These are phyloP conservation scores for Brachyptera risi DNA, from an alignment of 2,888 invertebrate species.

Conservation along the genomic window DNA sequence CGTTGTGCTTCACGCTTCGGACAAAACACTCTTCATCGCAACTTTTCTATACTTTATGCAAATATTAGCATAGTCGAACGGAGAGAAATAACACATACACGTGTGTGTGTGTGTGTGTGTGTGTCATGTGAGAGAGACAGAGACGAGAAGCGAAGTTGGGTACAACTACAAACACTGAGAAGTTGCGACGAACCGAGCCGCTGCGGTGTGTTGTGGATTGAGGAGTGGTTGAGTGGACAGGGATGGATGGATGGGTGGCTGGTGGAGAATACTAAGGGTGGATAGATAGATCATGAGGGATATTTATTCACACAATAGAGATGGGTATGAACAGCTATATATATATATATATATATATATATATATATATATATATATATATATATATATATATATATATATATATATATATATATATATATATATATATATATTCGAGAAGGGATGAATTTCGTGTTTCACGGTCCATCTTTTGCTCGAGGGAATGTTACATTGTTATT, in stretches of 20 bases:
- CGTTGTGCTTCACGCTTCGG: neutral
- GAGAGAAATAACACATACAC: neutral
- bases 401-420: too few relatives aligned
- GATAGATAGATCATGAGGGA: neutral
- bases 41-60: conserved; percentile 4
- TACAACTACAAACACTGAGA: too few relatives aligned
- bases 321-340: too few relatives aligned
- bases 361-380: too few relatives aligned
- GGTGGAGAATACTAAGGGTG: too few relatives aligned
- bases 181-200: neutral
- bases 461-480: neutral
- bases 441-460: conserved; percentile 1
- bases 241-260: neutral
- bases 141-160: too few relatives aligned
- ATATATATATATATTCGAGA: too few relatives aligned
- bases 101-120: neutral
- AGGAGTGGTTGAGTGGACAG: neutral
- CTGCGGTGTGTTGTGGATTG: neutral
- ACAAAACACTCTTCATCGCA: neutral
- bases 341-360: too few relatives aligned
- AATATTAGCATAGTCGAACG: conserved; percentile 1
- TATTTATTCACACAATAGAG: too few relatives aligned
- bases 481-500: conserved; percentile 2
- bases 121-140: neutral
- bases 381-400: too few relatives aligned